phyloP scores from a whole-genome alignment of 2,113 vertebrate species.

The Pardalotus punctatus region DNA sequence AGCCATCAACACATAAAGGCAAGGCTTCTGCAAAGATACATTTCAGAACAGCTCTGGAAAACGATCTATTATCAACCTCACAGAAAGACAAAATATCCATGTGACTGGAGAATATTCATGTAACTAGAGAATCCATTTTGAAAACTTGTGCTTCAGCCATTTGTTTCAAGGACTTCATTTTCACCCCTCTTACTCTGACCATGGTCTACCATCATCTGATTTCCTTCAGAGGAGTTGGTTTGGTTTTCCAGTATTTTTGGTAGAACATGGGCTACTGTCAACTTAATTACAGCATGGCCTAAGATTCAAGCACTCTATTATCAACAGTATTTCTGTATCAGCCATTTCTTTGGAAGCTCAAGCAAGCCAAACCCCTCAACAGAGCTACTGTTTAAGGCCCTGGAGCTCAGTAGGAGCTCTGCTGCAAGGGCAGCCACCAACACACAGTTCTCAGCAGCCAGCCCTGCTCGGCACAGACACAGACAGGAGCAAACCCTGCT shows the following conservation, averaged over 20 bases:
- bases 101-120: neutral
- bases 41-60: neutral
- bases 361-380: neutral
- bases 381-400: neutral
- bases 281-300: neutral
- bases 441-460: neutral
- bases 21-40: neutral
- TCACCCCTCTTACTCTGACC: neutral
- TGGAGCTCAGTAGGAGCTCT: neutral
- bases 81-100: neutral
- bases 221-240: neutral
- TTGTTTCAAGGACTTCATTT: neutral
- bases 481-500: neutral
- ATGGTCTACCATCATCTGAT: neutral
- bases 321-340: neutral
- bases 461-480: neutral
- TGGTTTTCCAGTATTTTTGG: neutral
- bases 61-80: neutral
- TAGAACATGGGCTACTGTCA: neutral
- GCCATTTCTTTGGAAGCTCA: neutral
- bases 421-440: neutral
- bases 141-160: neutral
- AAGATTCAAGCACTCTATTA: neutral
- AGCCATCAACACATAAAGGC: neutral
- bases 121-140: neutral